Evolutionary conservation across 2,797 vertebrate genomes (phyloP).

Genomic region (Coccyzus lansbergi): DNA sequence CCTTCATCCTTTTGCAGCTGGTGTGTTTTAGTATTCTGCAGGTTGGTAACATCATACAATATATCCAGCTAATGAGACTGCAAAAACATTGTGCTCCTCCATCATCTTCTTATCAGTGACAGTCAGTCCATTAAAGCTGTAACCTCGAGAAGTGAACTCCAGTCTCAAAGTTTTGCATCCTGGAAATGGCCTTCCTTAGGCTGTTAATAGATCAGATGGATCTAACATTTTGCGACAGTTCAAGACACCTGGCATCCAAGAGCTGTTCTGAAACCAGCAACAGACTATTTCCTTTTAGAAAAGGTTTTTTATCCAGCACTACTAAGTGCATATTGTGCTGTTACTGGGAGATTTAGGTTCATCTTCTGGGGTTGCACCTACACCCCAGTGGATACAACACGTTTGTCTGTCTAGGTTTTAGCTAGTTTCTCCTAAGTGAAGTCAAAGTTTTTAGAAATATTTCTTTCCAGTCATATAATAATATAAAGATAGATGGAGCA

Average conservation of each 20-base stretch:
- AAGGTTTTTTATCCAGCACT: slow-evolving; percentile 15
- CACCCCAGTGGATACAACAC: not conserved
- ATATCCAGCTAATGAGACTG: slow-evolving; percentile 76
- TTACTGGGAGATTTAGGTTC: not conserved
- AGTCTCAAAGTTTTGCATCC: slow-evolving; percentile 72
- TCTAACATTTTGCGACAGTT: slow-evolving; percentile 59
- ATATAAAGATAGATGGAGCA: not conserved
- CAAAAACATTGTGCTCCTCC: slow-evolving; percentile 65
- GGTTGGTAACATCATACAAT: slow-evolving; percentile 61
- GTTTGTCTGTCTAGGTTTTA: not conserved
- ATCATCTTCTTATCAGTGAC: slow-evolving; percentile 80
- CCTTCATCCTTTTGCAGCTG: not conserved
- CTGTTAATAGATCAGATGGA: slow-evolving; percentile 74
- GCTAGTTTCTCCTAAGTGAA: slow-evolving; percentile 2
- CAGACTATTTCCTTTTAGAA: slow-evolving; percentile 62
- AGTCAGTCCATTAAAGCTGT: slow-evolving; percentile 75
- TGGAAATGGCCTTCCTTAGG: slow-evolving; percentile 60
- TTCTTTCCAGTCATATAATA: not conserved
- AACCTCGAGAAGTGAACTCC: slow-evolving; percentile 72
- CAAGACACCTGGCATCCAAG: slow-evolving; percentile 37
- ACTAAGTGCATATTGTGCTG: slow-evolving; percentile 5
- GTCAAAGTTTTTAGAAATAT: not conserved
- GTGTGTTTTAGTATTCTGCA: slow-evolving; percentile 62
- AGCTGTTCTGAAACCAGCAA: slow-evolving; percentile 64
- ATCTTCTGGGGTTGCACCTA: slow-evolving; percentile 7